These are phyloP conservation scores for Phyllotreta cruciferae DNA, from an alignment of 2,888 invertebrate genomes.

Conservation along the genomic window DNA sequence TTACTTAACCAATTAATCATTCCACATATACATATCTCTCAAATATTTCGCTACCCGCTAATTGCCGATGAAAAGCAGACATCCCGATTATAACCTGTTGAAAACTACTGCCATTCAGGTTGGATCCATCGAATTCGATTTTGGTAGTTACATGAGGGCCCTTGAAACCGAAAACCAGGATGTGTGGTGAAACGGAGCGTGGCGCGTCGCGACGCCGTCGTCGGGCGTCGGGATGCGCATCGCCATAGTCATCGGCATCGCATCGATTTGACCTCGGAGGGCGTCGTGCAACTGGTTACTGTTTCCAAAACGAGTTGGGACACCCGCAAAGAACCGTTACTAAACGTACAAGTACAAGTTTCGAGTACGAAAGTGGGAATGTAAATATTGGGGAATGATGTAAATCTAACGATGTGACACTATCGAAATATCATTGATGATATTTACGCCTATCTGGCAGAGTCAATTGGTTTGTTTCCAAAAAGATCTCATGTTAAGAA, in stretches of 20 bases:
- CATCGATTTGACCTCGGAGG: constrained; percentile 44
- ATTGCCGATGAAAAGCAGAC: neutral
- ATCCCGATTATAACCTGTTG: constrained; percentile 1
- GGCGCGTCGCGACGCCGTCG: constrained; percentile 16
- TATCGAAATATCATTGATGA: too few relatives aligned
- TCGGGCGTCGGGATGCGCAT: constrained; percentile 26
- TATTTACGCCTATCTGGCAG: too few relatives aligned
- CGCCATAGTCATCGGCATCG: constrained; percentile 25
- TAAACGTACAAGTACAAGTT: neutral
- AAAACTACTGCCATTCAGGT: neutral
- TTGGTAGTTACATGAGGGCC: constrained; percentile 4
- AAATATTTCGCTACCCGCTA: neutral
- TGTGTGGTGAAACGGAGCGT: constrained; percentile 4
- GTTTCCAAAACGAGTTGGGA: constrained; percentile 2
- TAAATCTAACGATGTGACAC: too few relatives aligned
- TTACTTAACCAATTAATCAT: too few relatives aligned
- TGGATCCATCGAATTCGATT: neutral
- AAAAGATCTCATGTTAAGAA: too few relatives aligned
- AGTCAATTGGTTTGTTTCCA: too few relatives aligned
- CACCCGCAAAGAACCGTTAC: constrained; percentile 27
- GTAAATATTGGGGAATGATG: too few relatives aligned
- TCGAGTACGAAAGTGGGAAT: too few relatives aligned
- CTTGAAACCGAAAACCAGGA: constrained; percentile 22
- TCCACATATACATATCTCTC: too few relatives aligned
- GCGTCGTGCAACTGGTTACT: constrained; percentile 47